Evolutionary conservation across 2,797 vertebrate genomes (phyloP), one percentile per base, ranked within the genome.

Genomic region (Melopsittacus undulatus): DNA sequence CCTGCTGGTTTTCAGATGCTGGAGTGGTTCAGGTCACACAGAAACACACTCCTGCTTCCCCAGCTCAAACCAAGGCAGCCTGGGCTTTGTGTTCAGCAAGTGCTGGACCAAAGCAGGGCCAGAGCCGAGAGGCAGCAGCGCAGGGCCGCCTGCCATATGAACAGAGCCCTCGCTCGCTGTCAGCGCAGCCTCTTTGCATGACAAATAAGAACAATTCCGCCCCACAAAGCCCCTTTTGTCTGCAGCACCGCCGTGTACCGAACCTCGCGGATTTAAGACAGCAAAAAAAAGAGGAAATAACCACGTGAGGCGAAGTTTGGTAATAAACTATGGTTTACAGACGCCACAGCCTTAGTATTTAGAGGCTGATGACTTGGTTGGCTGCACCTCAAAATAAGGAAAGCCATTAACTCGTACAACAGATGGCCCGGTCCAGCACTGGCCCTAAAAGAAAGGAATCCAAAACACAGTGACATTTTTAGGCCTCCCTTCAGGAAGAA

Each of bases 161-260:
- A 90, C 91, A 89, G 70, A 87, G 92, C 64, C 72, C 74, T 72
- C 23, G 85, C 76, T 54, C 68, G 9, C 70, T 74, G 94, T 77
- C 89, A 87, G 80, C 22, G 5, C 52, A 52, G 73, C 69, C 73
- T 67, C 88, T 94, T 30, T 89, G 75, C 94, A 92, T 83, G 75
- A 94, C 94, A 93, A 94, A 77, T 68, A 92, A 51, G 80, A 94
- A 92, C 93, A 91, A 83, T 88, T 81, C 72, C n/a, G 34, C 61
- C 29, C 23, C 5, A 95, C 94, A 96, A 91, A 95, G 87, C 45
- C 73, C 83, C 77, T 95, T 94, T 91, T 96, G 93, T 95, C 91
- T 10, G 38, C 40, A 27, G 27, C 85, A 85, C 64, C 54, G 79
- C 78, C 51, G 2, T 20, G 40, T 32, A 22, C 54, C 5, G 18